phyloP scores from a whole-genome alignment of 1,140 invertebrate species.

The Habropoda laboriosa region DNA sequence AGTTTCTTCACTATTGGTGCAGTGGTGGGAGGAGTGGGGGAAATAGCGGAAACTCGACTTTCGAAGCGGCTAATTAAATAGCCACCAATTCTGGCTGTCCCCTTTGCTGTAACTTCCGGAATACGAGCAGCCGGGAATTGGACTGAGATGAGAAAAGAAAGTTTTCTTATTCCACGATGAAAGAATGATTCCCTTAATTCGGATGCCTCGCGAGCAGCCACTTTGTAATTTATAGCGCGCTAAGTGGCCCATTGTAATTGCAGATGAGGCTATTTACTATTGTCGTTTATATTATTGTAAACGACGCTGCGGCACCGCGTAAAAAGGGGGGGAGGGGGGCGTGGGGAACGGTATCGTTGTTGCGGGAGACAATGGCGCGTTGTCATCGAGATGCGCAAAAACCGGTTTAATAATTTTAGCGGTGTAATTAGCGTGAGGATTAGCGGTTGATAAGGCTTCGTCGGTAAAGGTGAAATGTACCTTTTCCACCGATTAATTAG shows the following conservation, averaged over 20 bases:
- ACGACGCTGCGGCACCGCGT: constrained; percentile 11
- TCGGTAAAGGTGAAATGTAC: too few species aligned
- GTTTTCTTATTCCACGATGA: constrained; percentile 54
- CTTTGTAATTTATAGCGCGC: constrained; percentile 60
- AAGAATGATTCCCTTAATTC: constrained; percentile 54
- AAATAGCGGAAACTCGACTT: constrained; percentile 8
- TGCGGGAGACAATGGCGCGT: constrained; percentile 5
- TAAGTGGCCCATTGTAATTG: constrained; percentile 66
- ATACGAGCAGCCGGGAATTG: constrained; percentile 39
- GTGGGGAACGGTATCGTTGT: constrained; percentile 3
- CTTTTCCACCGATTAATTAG: too few species aligned
- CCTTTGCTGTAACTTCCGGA: constrained; percentile 47
- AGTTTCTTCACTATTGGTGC: background rate
- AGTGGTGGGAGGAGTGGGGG: too few species aligned
- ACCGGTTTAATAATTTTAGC: constrained; percentile 18
- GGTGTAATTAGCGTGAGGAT: constrained; percentile 22
- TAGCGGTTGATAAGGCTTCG: background rate
- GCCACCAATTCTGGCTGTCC: constrained; percentile 13
- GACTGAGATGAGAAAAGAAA: constrained; percentile 39
- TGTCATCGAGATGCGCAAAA: constrained; percentile 24
- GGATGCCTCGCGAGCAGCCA: constrained; percentile 11
- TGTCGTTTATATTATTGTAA: constrained; percentile 45
- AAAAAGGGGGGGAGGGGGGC: too few species aligned
- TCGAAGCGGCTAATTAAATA: constrained; percentile 59
- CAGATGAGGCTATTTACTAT: constrained; percentile 58